These are phyloP conservation scores for Agrochola litura DNA, from an alignment of 2,888 invertebrate species.

Conservation along the genomic window DNA sequence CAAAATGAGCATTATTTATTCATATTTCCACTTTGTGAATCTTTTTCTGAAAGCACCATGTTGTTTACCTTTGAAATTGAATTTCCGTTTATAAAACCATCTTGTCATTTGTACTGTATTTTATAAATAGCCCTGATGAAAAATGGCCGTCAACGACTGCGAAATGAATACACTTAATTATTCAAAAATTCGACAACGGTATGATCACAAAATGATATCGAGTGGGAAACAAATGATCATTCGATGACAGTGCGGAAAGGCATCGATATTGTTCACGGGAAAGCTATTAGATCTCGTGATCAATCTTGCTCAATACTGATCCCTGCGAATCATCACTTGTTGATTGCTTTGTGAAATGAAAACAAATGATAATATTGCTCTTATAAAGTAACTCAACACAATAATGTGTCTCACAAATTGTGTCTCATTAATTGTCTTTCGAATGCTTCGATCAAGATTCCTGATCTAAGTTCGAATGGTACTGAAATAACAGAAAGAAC, in stretches of 20 bases:
- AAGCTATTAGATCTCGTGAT: slow-evolving; percentile 61
- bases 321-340: slow-evolving; percentile 55
- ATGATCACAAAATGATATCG: slow-evolving; percentile 57
- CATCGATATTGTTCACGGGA: slow-evolving; percentile 54
- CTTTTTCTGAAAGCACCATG: slow-evolving; percentile 21
- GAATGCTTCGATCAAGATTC: neutral
- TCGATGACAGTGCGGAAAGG: slow-evolving; percentile 56
- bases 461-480: neutral
- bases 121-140: slow-evolving; percentile 17
- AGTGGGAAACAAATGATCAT: slow-evolving; percentile 56
- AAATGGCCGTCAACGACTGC: slow-evolving; percentile 5
- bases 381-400: neutral
- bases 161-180: slow-evolving; percentile 39
- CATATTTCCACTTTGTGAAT: slow-evolving; percentile 31
- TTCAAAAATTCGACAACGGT: slow-evolving; percentile 47
- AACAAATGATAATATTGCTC: slow-evolving; percentile 29
- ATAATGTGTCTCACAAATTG: neutral
- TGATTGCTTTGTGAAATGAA: slow-evolving; percentile 47
- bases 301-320: slow-evolving; percentile 59
- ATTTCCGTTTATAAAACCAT: slow-evolving; percentile 1
- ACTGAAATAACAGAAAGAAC: neutral
- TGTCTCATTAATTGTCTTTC: neutral
- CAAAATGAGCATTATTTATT: slow-evolving; percentile 35
- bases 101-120: slow-evolving; percentile 15
- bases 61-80: slow-evolving; percentile 32